Base-by-base conservation (phyloP, 2,797 vertebrate species). In the Pangasius mekongensis region DNA sequence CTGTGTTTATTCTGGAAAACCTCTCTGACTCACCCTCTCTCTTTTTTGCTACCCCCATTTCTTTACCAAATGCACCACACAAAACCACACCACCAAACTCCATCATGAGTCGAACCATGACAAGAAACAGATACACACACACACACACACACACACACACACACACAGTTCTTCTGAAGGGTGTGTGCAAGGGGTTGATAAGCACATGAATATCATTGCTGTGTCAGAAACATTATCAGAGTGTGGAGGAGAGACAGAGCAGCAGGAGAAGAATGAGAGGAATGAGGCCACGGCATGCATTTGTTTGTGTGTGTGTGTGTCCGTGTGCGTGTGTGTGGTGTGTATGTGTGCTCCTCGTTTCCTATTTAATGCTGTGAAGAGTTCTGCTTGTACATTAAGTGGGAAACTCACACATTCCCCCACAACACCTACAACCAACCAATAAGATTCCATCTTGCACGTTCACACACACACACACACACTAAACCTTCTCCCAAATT, bases 171-270 rank as follows among this genome's bases (percentile, higher is more conserved):
- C 27, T 33, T 78, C 43, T 24, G 39, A 66, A 66, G 60, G 1
- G 71, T 81, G 86, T 62, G 39, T 87, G 90, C 85, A 60, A 69
- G 80, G 87, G 22, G 39, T 93, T 93, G 89, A 86, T 91, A 87
- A 88, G 90, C 52, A 9, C 49, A 80, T 73, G 39, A 60, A 49
- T 69, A 67, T 86, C 30, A 43, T 39, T 71, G 67, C 56, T 77
- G 71, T 56, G 43, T 54, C 84, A 73, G 47, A 64, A 36, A 49
- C 73, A 49, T 39, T 83, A 58, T 62, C 67, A 86, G 39, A 47
- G 66, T 64, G 20, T 78, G 43, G 56, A 52, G 74, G 73, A 80
- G 81, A 83, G 24, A 81, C 83, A 76, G 54, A 87, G 30, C 5
- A 66, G 54, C n/a, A 69, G 20, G 16, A 30, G 33, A 33, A 81